These are phyloP conservation scores for Electrona antarctica DNA, from an alignment of 2,113 vertebrate genomes.

Conservation along the genomic window DNA sequence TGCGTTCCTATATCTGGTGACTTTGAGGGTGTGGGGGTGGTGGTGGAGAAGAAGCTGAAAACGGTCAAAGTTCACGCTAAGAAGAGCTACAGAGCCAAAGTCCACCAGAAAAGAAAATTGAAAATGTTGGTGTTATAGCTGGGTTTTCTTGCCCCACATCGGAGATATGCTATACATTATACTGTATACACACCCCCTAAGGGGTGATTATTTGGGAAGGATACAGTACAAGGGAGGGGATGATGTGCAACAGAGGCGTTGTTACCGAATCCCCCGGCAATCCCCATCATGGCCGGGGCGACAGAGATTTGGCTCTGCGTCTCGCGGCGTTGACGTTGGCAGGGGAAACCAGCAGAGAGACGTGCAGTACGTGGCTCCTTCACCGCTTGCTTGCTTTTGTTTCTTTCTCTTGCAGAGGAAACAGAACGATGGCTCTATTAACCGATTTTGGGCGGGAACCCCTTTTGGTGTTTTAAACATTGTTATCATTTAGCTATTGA, in stretches of 20 bases:
- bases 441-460: no score
- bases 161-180: no score
- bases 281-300: conserved; percentile 47
- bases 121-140: no score
- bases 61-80: no score
- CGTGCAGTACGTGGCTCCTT: conserved; percentile 25
- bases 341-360: conserved; percentile 47
- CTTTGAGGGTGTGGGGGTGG: no score
- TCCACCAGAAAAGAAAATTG: no score
- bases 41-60: no score
- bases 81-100: no score
- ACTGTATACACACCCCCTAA: conserved; percentile 19
- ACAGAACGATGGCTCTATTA: conserved; percentile 48
- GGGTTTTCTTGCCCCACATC: no score
- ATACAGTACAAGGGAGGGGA: conserved; percentile 19
- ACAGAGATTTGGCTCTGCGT: conserved; percentile 60
- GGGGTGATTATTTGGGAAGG: conserved; percentile 43
- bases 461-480: no score
- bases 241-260: conserved; percentile 59
- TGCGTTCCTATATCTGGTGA: no score
- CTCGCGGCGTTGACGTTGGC: conserved; percentile 55
- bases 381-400: conserved; percentile 58
- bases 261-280: conserved; percentile 53
- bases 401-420: conserved; percentile 67
- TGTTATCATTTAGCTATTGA: no score